Percentiles rank a stretch among this genome's conserved stretches.
Conservation (phyloP, 2,797 vertebrate species). For the Catamblyrhynchus diadema region DNA sequence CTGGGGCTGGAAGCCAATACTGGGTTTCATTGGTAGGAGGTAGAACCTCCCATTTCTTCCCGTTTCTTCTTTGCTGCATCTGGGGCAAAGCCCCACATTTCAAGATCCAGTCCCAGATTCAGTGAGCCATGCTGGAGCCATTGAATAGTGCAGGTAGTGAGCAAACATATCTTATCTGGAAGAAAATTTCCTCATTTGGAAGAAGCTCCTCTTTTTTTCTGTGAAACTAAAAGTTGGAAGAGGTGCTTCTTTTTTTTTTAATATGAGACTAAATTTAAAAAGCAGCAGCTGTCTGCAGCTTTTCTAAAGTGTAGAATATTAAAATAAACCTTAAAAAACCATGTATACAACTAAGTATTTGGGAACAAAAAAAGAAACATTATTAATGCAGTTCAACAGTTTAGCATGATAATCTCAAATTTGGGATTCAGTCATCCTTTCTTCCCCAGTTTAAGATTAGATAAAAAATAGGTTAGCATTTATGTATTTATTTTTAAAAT, state of each 20-base stretch:
- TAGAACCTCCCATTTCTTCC: neutral
- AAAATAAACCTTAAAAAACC: neutral
- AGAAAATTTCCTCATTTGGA: neutral
- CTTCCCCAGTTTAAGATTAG: neutral
- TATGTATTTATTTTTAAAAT: neutral
- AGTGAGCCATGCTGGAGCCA: neutral
- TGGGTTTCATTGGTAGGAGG: neutral
- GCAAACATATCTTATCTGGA: neutral
- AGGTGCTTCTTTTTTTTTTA: neutral
- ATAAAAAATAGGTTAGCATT: neutral
- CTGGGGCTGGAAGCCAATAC: neutral
- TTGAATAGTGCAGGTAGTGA: neutral
- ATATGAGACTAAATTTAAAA: neutral
- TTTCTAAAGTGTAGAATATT: neutral
- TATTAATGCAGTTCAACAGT: neutral
- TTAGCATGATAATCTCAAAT: neutral
- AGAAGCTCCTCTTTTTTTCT: neutral
- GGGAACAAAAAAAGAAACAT: neutral
- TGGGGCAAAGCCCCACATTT: neutral
- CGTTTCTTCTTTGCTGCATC: neutral
- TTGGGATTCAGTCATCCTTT: neutral
- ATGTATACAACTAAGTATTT: neutral
- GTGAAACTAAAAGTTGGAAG: neutral
- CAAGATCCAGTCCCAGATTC: neutral
- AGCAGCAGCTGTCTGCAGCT: neutral